phyloP scores from a whole-genome alignment of 2,797 vertebrate species.

The Phrynocephalus vlangalii region DNA sequence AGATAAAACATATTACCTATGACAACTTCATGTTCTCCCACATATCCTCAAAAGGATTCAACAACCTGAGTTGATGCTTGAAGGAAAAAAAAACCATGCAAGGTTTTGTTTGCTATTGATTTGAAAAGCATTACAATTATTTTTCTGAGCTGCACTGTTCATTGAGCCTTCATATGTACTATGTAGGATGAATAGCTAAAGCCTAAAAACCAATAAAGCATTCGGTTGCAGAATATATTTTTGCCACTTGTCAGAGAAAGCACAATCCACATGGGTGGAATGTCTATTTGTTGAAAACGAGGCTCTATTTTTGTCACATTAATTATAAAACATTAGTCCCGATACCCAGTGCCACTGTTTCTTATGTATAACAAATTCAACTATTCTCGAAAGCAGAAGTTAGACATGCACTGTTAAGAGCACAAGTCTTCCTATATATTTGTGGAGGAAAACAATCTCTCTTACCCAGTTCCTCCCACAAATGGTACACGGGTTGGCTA shows the following conservation, averaged over 20 bases:
- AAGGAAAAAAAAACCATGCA: slow-evolving; percentile 73
- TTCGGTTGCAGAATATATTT: slow-evolving; percentile 71
- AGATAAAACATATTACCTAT: slow-evolving; percentile 74
- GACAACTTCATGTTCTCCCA: slow-evolving; percentile 73
- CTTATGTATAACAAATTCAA: too few relatives aligned
- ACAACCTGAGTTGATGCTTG: slow-evolving; percentile 63
- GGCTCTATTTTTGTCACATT: slow-evolving; percentile 67
- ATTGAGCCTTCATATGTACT: slow-evolving; percentile 73
- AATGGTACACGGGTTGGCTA: neutral
- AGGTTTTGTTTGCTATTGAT: slow-evolving; percentile 77
- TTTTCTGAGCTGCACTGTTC: slow-evolving; percentile 71
- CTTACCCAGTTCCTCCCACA: neutral
- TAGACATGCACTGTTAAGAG: slow-evolving; percentile 44
- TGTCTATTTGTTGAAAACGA: slow-evolving; percentile 71
- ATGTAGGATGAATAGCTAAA: slow-evolving; percentile 68
- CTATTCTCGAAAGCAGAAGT: slow-evolving; percentile 39
- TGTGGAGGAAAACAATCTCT: neutral
- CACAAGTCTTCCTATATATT: neutral
- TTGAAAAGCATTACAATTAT: slow-evolving; percentile 80
- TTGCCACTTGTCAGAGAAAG: slow-evolving; percentile 67
- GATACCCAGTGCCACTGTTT: slow-evolving; percentile 62
- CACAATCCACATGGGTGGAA: slow-evolving; percentile 62
- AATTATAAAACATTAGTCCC: slow-evolving; percentile 75
- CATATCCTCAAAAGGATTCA: slow-evolving; percentile 58
- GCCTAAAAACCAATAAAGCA: slow-evolving; percentile 65